Evolutionary conservation across 1,140 invertebrate genomes (phyloP), one percentile per base, ranked within the genome.

Genomic region (Globodera ellingtonae): DNA sequence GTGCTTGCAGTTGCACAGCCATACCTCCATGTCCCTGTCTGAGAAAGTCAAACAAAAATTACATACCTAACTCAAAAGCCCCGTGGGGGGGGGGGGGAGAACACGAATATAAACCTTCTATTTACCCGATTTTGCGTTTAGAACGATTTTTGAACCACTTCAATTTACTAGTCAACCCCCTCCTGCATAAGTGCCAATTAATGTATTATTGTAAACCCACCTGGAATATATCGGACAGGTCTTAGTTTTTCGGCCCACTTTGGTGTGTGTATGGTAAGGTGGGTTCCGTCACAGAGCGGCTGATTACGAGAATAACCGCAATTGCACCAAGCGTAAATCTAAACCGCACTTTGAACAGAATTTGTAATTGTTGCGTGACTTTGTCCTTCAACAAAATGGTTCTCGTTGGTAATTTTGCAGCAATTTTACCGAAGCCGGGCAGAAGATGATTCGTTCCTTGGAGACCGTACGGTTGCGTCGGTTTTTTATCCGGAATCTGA

Each of bases 1-100:
- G 90, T 98, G 96, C 90, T 99, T 99, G 89, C 97, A 99, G 89
- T 97, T 97, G 89, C 97, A 99, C 5, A 99, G 91, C 95, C 95
- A 98, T 89, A 98, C 98, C 18, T 97, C 94, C 89, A 95, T 95
- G 0, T 93, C 94, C 91, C 97, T 93, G 71, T 93, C 80, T 75
- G 35, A 74, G 69, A 10, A 21, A 75, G 24, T 24, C 24, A 24
- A 24, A 24, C 24, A 24, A 24, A 24, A 24, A 24, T 24, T 24
- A 24, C 24, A 24, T 0, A n/a, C n/a, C n/a, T n/a, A 24, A 24
- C 24, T 24, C 24, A 24, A 24, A 24, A 24, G 0, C 24, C 24
- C 24, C 24, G 24, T 24, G 24, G 24, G 24, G 24, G 24, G 24
- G 24, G 24, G 24, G 24, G 24, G 24, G 24, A n/a, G 24, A 24